Evolutionary conservation across 2,888 invertebrate species (phyloP), one percentile per base, ranked within the genome.

Genomic region (Cephus runcator): DNA sequence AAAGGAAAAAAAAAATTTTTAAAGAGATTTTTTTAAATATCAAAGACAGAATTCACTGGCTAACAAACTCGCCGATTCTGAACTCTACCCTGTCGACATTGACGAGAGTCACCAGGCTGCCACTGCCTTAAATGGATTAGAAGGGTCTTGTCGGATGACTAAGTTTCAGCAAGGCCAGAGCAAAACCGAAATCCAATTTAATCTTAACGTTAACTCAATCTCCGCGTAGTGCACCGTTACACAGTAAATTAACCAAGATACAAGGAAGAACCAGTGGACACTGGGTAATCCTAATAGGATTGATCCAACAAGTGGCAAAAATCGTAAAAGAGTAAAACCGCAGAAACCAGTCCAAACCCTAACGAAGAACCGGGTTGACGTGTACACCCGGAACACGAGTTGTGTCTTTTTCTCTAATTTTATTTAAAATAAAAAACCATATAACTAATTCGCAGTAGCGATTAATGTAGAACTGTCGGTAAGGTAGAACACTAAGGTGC

Each of bases 121-220:
- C 23, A 56, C 40, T 6, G 23, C 40, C 40, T 76, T 90, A 90
- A 90, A 86, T 81, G 88, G 88, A 90, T 90, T 89, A 90, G 87
- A 82, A 86, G 89, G 89, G 89, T 89, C 87, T 85, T 87, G 86
- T 84, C 89, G 88, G 89, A 90, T 90, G 89, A 89, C 87, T 89
- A 88, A 89, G 86, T 90, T 89, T 88, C 84, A 84, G 87, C 83
- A 85, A 83, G 87, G 86, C 87, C 88, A 87, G 88, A 85, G 82
- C 74, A 77, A 76, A 81, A 79, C 69, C 85, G 80, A 87, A 89
- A 90, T 89, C 86, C 89, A 90, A 90, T 90, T 90, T 89, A 84
- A 88, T 90, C 89, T 89, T 90, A 90, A 88, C 85, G 86, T 88
- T 89, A 90, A 89, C 87, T 89, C 88, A 89, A 90, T 89, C 86